A percentile compares a stretch with the other conserved stretches of the same genome.
Conservation (phyloP, 2,113 vertebrate species). For the Fregata magnificens region DNA sequence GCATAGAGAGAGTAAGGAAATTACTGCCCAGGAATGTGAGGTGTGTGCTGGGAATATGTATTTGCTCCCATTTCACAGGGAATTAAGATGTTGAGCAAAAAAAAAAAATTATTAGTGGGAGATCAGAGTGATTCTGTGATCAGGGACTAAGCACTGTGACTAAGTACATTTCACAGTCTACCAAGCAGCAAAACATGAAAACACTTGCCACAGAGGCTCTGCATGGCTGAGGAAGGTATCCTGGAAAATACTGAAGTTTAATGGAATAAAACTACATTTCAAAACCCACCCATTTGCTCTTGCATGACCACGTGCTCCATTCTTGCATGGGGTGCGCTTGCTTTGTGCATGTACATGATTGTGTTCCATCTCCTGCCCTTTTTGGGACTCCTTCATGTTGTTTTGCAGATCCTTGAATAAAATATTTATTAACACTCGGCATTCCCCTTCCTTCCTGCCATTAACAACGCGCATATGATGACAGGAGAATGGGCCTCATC, state of each 20-base stretch:
- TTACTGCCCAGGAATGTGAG: neutral
- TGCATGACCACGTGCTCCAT: neutral
- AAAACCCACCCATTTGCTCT: neutral
- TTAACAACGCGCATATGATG: neutral
- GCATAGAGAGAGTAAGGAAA: neutral
- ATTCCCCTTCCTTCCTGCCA: neutral
- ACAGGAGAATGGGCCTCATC: neutral
- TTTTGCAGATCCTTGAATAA: neutral
- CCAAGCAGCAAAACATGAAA: slow-evolving; percentile 5
- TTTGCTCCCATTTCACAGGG: neutral
- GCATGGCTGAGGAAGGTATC: neutral
- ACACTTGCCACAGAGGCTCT: neutral
- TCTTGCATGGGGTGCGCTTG: accelerated
- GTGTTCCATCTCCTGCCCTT: neutral
- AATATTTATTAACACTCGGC: neutral
- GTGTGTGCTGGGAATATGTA: neutral
- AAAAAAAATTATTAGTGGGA: neutral
- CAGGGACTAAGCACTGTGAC: neutral
- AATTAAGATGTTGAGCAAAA: neutral
- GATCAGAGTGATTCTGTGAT: neutral
- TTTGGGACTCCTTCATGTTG: neutral
- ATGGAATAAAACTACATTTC: neutral
- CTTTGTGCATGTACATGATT: neutral
- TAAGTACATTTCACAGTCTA: slow-evolving; percentile 41
- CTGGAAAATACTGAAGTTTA: neutral